A percentile compares a stretch with the other conserved stretches of the same genome.
Evolutionary conservation across 2,888 invertebrate species (phyloP).

Genomic region (Atherix ibis): DNA sequence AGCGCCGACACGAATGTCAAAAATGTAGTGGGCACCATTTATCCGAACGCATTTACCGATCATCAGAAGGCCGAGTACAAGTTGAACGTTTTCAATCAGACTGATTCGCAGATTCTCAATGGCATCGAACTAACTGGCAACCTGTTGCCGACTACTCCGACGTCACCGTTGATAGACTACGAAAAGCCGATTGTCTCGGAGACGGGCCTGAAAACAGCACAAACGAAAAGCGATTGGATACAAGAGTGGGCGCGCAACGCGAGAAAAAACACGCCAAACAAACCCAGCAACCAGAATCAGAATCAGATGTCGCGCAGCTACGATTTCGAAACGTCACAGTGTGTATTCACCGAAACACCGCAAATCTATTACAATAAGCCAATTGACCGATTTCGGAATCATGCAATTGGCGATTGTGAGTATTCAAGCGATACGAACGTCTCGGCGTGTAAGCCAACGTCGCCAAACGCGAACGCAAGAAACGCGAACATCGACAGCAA

Average conservation of each 20-base stretch:
- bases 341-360: slow-evolving; percentile 20
- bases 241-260: slow-evolving; percentile 50
- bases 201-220: slow-evolving; percentile 25
- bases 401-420: slow-evolving; percentile 25
- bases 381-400: slow-evolving; percentile 23
- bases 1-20: slow-evolving; percentile 24
- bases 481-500: too few relatives aligned
- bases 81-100: slow-evolving; percentile 27
- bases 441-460: slow-evolving; percentile 13
- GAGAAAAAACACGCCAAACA: slow-evolving; percentile 22
- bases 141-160: slow-evolving; percentile 20
- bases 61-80: slow-evolving; percentile 31
- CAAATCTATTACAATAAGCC: slow-evolving; percentile 20
- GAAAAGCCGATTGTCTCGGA: slow-evolving; percentile 17
- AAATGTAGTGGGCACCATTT: slow-evolving; percentile 18
- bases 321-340: slow-evolving; percentile 20
- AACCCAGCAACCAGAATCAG: slow-evolving; percentile 10
- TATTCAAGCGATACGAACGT: slow-evolving; percentile 27
- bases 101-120: slow-evolving; percentile 15
- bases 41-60: slow-evolving; percentile 22
- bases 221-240: slow-evolving; percentile 38
- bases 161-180: slow-evolving; percentile 9
- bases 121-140: background rate
- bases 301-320: slow-evolving; percentile 29
- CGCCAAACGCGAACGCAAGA: slow-evolving; percentile 2